Conservation (phyloP, 2,113 vertebrate genomes). For the Dicentrarchus labrax region DNA sequence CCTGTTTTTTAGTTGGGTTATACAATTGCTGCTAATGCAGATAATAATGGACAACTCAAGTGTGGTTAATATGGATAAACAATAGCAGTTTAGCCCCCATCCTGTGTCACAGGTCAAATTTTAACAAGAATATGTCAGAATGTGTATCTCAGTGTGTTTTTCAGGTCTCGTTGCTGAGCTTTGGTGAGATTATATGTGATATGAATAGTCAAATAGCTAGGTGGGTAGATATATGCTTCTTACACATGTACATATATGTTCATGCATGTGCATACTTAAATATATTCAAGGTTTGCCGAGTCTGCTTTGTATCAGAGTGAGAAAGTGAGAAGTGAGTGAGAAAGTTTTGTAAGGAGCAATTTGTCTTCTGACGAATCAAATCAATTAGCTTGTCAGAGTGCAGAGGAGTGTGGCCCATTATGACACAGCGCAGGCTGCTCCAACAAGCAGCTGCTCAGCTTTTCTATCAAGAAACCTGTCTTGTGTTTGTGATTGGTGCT, state of each 20-base stretch:
- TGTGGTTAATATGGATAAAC: neutral
- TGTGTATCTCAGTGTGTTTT: neutral
- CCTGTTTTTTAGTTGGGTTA: neutral
- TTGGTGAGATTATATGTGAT: neutral
- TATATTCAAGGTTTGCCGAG: constrained; percentile 8
- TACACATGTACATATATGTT: neutral
- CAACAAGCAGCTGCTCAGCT: constrained; percentile 50
- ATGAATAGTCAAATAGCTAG: no score
- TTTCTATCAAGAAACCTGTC: constrained; percentile 49
- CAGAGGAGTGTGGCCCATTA: constrained; percentile 65
- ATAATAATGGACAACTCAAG: neutral
- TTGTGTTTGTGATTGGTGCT: constrained; percentile 44
- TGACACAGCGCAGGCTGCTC: constrained; percentile 48
- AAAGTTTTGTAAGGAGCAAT: constrained; percentile 50
- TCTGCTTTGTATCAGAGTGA: constrained; percentile 16
- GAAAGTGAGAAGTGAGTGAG: constrained; percentile 10
- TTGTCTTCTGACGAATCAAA: constrained; percentile 65
- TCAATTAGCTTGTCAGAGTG: constrained; percentile 70
- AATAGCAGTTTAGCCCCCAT: no score
- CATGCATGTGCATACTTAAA: neutral
- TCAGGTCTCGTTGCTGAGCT: neutral
- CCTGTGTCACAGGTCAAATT: neutral
- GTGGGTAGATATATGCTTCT: neutral
- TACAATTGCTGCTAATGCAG: neutral
- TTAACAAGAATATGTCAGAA: neutral